Base-by-base conservation (phyloP, 2,888 invertebrate species). In the Diarsia brunnea region DNA sequence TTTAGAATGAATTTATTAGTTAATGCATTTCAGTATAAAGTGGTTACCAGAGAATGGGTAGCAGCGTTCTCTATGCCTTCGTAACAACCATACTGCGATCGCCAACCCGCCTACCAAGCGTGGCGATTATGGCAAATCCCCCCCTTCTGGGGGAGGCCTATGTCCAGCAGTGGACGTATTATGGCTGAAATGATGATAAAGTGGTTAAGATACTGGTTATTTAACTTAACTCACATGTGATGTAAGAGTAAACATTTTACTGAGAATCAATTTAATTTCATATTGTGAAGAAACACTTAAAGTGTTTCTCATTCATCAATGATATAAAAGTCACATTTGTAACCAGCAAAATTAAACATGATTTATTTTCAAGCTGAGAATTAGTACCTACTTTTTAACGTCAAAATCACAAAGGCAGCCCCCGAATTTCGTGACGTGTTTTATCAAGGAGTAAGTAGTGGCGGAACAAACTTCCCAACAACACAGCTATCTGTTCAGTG, bases 311-410 rank as follows among this genome's bases (percentile, higher is more conserved):
- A 31, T 31, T 31, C 31, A 31, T 31, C 24, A 55, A 24, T 14
- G 24, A 55, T 24, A 24, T 24, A 55, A 55, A 55, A 55, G 7
- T 55, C 4, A 55, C 4, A 55, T 5, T 24, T 55, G 24, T 2
- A 53, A 12, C 14, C 24, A 55, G 7, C 1, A 58, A 16, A 58
- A 27, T 58, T 27, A 27, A 27, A 58, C 0, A n/a, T 27, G 2
- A 58, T 16, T 24, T 3, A 27, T n/a, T 58, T 58, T 1, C 14
- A 24, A 24, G 55, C 24, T 24, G 24, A 7, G 5, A 16, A 24
- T 24, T 2, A 14, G 1, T 1, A 16, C 7, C 0, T 1, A 16
- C 7, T 24, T 16, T 27, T 12, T 16, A 4, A 16, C 16, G 8
- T 27, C 27, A 55, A 24, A 11, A 55, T 0, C 5, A 55, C 14